Conservation (phyloP, 1,140 invertebrate species). For the Hermetia illucens region DNA sequence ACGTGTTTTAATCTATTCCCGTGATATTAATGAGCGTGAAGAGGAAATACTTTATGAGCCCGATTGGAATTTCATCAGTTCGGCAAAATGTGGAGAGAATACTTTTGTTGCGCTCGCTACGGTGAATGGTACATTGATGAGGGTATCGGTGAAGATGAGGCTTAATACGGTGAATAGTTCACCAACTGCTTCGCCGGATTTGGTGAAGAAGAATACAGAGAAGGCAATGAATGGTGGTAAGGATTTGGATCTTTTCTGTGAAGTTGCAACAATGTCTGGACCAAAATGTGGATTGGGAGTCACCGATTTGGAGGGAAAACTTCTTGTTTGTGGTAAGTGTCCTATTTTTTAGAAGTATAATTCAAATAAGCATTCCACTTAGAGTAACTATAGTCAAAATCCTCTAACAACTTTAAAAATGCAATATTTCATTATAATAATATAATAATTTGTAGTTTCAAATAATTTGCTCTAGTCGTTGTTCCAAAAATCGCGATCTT, state of each 20-base stretch:
- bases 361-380: not conserved
- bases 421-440: not conserved
- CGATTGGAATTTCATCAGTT: conserved; percentile 52
- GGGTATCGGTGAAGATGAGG: conserved; percentile 47
- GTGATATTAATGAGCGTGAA: conserved; percentile 40
- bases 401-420: too few species aligned
- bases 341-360: not conserved
- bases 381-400: too few species aligned
- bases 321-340: conserved; percentile 57
- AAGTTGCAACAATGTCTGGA: conserved; percentile 48
- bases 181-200: conserved; percentile 19
- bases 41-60: conserved; percentile 38
- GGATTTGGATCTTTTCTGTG: conserved; percentile 41
- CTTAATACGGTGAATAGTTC: conserved; percentile 24
- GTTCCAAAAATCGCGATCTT: too few species aligned
- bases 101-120: conserved; percentile 52
- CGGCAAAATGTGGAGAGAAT: conserved; percentile 40
- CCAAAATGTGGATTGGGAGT: conserved; percentile 58
- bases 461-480: too few species aligned
- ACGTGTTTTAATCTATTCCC: conserved; percentile 37
- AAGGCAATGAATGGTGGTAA: conserved; percentile 4
- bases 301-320: conserved; percentile 46
- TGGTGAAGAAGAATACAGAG: too few species aligned
- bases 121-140: conserved; percentile 43
- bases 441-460: too few species aligned